A percentile compares a stretch with the other conserved stretches of the same genome.
Conservation (phyloP, 1,140 invertebrate species). For the Pemphigus obesinymphae region DNA sequence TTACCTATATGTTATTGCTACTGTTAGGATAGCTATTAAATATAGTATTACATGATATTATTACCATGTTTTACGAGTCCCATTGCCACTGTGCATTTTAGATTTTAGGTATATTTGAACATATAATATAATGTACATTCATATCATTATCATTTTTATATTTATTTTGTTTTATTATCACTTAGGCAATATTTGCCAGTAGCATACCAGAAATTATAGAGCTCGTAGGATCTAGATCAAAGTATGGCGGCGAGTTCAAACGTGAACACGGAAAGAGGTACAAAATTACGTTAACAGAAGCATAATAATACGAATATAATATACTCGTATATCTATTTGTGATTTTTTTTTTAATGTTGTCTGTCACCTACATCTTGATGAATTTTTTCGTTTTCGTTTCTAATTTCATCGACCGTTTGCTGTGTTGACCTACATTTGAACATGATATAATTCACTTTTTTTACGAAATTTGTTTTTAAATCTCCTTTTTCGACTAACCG, state of each 20-base stretch:
- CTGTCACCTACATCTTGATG: background rate
- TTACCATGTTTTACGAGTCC: too few species aligned
- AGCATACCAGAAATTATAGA: slow-evolving; percentile 99
- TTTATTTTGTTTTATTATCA: slow-evolving; percentile 52
- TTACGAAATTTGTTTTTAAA: background rate
- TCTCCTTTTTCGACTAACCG: background rate
- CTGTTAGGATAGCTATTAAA: too few species aligned
- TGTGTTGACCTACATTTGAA: background rate
- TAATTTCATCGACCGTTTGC: background rate
- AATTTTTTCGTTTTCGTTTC: background rate
- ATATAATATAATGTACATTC: too few species aligned
- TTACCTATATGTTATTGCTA: too few species aligned
- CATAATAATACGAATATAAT: background rate
- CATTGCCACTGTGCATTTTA: too few species aligned
- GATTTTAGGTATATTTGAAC: too few species aligned
- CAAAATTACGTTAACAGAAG: background rate
- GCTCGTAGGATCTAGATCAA: slow-evolving; percentile 94
- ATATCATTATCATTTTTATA: background rate
- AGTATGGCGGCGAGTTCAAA: slow-evolving; percentile 96
- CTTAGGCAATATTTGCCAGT: slow-evolving; percentile 95
- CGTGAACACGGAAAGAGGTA: slow-evolving; percentile 96
- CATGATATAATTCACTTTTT: background rate
- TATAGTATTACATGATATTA: too few species aligned
- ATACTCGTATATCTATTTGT: background rate
- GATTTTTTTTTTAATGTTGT: background rate